Evolutionary conservation across 2,797 vertebrate species (phyloP).

Genomic region (Lates japonicus): DNA sequence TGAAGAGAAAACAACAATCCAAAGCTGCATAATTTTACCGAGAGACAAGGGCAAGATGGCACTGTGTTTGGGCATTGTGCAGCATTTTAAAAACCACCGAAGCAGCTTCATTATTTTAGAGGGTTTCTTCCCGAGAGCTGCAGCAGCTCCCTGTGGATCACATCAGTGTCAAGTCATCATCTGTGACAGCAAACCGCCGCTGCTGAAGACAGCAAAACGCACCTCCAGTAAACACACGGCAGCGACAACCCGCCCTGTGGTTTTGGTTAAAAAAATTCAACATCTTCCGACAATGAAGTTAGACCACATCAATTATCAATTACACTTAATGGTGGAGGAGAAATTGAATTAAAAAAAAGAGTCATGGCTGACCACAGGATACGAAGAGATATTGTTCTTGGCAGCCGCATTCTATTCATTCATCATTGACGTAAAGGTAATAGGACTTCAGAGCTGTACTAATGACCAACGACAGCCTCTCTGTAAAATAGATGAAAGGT

Average conservation of each 20-base stretch:
- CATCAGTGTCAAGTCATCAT: slow-evolving; percentile 77
- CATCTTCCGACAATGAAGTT: slow-evolving; percentile 64
- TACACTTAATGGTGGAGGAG: slow-evolving; percentile 74
- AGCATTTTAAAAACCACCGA: slow-evolving; percentile 68
- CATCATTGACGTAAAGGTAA: slow-evolving; percentile 88
- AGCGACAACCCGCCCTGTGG: slow-evolving; percentile 24
- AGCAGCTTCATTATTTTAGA: slow-evolving; percentile 72
- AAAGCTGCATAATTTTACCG: slow-evolving; percentile 64
- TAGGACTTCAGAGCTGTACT: slow-evolving; percentile 87
- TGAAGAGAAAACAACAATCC: slow-evolving; percentile 70
- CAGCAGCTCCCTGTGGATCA: slow-evolving; percentile 69
- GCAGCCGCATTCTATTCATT: slow-evolving; percentile 86
- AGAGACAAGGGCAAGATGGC: slow-evolving; percentile 63
- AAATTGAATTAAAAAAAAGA: slow-evolving; percentile 80
- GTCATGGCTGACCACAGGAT: slow-evolving; percentile 78
- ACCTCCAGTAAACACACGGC: slow-evolving; percentile 40
- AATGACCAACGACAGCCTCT: slow-evolving; percentile 88
- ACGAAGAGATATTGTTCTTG: slow-evolving; percentile 85
- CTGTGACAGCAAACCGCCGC: slow-evolving; percentile 60
- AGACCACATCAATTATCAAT: slow-evolving; percentile 80
- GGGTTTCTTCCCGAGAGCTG: slow-evolving; percentile 58
- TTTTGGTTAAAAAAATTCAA: slow-evolving; percentile 55
- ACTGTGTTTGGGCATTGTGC: slow-evolving; percentile 51
- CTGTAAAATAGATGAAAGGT: slow-evolving; percentile 91
- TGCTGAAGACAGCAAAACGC: slow-evolving; percentile 53